Base-by-base conservation (phyloP, 2,113 vertebrate genomes). In the Solenodon paradoxus region DNA sequence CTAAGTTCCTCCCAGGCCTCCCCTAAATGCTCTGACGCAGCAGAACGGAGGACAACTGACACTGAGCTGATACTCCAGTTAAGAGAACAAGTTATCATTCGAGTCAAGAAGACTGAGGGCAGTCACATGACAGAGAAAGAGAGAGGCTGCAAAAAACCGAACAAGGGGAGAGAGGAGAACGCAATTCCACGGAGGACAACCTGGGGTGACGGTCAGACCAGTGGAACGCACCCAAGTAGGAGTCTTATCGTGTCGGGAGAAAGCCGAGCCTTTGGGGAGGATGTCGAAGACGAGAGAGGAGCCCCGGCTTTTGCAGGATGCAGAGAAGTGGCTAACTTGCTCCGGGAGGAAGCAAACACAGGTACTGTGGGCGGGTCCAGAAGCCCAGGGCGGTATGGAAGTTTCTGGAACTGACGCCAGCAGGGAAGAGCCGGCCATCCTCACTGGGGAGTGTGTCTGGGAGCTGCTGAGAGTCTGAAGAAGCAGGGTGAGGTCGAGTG, bases 151-250 rank as follows among this genome's bases (percentile, higher is more conserved):
- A 15, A 32, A 69, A 61, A 47, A 30, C 22, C 30, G 15, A 35
- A 47, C 0, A 0, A 7, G 0, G 26, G 4, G 5, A 24, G 30
- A 59, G 8, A 20, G n/a, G 12, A 64, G 35, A 30, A 35, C 7
- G 30, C 35, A 53, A 11, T 16, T 47, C 8, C 15, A 3, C 0
- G 12, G 45, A 71, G 32, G 38, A 51, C 30, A 42, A 49, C 5
- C 0, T 4, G 68, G 11, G 24, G 30, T 42, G 38, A 32, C 24
- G 64, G 5, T 55, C 2, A 4, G 22, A 2, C 9, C 49, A 35
- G 5, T 0, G 40, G 15, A 19, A 12, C 5, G 13, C 12, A 19
- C 0, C 0, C 0, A 9, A 5, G 4, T 0, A 38, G 2, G n/a
- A 53, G 35, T 16, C 64, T 69, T 42, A n/a, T 80, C 40, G 24